phyloP scores from a whole-genome alignment of 2,797 vertebrate genomes.

The Microhierax caerulescens region DNA sequence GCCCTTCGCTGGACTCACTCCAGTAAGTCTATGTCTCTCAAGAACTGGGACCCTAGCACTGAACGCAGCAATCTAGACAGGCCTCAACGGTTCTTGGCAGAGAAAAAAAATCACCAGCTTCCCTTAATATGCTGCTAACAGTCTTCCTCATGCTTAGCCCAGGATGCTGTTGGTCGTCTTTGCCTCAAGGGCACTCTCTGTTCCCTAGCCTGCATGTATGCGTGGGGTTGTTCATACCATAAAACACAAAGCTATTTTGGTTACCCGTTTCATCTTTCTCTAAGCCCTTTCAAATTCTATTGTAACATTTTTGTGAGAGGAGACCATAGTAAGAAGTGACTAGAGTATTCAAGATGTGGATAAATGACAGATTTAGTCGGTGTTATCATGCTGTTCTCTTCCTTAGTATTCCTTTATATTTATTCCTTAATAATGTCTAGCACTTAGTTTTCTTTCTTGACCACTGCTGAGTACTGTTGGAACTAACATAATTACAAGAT shows the following conservation, averaged over 20 bases:
- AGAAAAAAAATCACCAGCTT: background rate
- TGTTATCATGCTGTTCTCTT: background rate
- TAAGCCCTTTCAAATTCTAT: background rate
- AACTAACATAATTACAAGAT: background rate
- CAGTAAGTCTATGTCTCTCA: too few species aligned
- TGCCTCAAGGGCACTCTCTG: background rate
- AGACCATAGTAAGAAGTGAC: background rate
- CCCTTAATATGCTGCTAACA: background rate
- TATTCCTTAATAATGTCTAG: background rate
- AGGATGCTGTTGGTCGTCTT: background rate
- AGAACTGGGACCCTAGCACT: background rate
- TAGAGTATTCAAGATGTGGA: background rate
- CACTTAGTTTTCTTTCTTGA: background rate
- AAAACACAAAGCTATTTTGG: background rate
- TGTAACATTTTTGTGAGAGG: background rate
- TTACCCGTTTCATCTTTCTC: background rate
- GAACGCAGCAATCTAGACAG: background rate
- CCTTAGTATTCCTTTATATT: background rate
- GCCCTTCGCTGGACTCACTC: background rate
- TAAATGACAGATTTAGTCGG: background rate
- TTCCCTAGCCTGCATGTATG: background rate
- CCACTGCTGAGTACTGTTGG: background rate
- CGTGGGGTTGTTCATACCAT: too few species aligned
- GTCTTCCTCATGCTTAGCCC: background rate
- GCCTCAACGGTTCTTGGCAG: background rate